phyloP scores from a whole-genome alignment of 64 coral and sea anemone species.

The Pocillopora verrucosa region DNA sequence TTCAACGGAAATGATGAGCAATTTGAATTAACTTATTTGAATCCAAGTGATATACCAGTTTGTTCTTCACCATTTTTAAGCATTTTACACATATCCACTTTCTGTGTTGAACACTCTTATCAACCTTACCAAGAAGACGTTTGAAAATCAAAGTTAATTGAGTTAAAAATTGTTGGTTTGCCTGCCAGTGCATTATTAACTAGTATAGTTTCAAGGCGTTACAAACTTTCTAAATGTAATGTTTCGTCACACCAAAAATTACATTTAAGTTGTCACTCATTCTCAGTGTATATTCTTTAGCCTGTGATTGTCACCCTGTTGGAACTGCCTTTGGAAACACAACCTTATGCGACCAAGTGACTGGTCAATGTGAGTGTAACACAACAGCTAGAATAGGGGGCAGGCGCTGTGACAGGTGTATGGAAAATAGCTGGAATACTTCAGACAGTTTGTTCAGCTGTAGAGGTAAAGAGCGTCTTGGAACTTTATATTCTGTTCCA shows the following conservation, averaged over 20 bases:
- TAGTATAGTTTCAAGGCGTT: too few relatives aligned
- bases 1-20: too few relatives aligned
- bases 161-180: too few relatives aligned
- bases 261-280: background rate
- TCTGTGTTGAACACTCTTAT: too few relatives aligned
- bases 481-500: too few relatives aligned
- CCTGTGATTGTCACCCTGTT: slow-evolving; percentile 61
- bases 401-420: slow-evolving; percentile 71
- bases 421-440: slow-evolving; percentile 78
- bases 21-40: too few relatives aligned
- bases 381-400: slow-evolving; percentile 64
- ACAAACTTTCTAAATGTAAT: background rate
- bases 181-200: too few relatives aligned
- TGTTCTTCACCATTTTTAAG: too few relatives aligned
- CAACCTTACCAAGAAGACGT: too few relatives aligned
- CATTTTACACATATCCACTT: too few relatives aligned
- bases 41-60: too few relatives aligned
- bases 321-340: slow-evolving; percentile 66
- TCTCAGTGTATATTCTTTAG: background rate
- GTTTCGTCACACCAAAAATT: background rate
- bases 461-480: slow-evolving; percentile 47
- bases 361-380: slow-evolving; percentile 88
- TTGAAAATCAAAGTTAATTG: too few relatives aligned
- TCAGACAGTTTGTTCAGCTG: slow-evolving; percentile 60
- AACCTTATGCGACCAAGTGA: slow-evolving; percentile 62